A percentile compares a stretch with the other conserved stretches of the same genome.
These are phyloP conservation scores for Hydropotes inermis DNA, from an alignment of 2,113 vertebrate genomes.

Conservation along the genomic window DNA sequence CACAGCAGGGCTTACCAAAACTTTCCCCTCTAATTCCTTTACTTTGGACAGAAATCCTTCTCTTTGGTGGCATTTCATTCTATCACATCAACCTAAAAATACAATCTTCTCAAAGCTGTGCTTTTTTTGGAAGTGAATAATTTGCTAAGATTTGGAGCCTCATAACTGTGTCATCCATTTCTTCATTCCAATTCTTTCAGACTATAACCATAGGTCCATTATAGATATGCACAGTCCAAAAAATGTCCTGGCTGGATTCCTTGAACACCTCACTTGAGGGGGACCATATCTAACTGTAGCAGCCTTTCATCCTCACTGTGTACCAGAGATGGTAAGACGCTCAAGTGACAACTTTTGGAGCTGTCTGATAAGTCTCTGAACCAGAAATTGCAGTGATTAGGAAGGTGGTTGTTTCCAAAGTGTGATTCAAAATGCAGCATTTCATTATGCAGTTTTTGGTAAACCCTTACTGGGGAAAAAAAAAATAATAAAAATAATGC, in stretches of 20 bases:
- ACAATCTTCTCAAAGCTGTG: background rate
- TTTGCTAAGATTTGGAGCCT: background rate
- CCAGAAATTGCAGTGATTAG: background rate
- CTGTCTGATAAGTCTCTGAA: background rate
- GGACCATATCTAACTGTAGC: background rate
- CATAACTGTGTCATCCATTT: background rate
- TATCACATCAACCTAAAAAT: background rate
- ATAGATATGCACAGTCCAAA: background rate
- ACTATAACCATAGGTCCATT: background rate
- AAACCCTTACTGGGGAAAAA: background rate
- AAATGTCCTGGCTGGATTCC: background rate
- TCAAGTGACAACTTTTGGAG: background rate
- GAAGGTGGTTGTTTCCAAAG: background rate
- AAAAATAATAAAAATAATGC: background rate
- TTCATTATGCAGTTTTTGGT: background rate
- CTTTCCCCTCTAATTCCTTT: background rate
- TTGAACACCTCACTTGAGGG: background rate
- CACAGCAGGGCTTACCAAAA: background rate
- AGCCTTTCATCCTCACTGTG: background rate
- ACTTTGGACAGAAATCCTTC: background rate
- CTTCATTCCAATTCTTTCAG: background rate
- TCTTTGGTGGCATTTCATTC: background rate
- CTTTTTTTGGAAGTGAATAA: background rate
- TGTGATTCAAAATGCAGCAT: background rate
- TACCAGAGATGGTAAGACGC: background rate